These are phyloP conservation scores for Drosophila ogumai DNA, from an alignment of 1,140 invertebrate species.

Conservation along the genomic window DNA sequence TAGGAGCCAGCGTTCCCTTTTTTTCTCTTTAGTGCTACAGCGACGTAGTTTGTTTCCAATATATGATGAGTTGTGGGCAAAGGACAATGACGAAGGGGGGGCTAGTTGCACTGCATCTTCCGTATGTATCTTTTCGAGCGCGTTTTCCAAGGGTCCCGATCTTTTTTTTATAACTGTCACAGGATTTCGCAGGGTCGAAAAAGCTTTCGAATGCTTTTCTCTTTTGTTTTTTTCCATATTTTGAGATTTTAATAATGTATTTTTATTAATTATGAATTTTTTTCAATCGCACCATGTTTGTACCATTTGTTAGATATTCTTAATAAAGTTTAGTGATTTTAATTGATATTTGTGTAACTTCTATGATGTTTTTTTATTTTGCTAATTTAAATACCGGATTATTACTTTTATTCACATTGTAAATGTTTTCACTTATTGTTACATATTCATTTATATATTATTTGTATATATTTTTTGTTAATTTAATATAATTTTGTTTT, in stretches of 20 bases:
- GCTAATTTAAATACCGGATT: neutral
- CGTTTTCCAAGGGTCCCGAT: slow-evolving; percentile 60
- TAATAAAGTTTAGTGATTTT: neutral
- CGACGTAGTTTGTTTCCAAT: slow-evolving; percentile 36
- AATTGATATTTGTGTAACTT: neutral
- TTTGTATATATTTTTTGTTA: neutral
- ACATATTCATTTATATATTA: neutral
- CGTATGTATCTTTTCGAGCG: slow-evolving; percentile 42
- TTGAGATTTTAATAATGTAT: neutral
- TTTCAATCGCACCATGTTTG: neutral
- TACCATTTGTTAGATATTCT: neutral
- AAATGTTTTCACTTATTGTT: neutral
- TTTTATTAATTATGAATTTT: neutral
- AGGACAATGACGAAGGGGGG: neutral
- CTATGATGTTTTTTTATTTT: neutral
- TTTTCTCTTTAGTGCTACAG: slow-evolving; percentile 63
- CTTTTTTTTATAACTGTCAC: slow-evolving; percentile 62
- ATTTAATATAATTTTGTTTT: neutral
- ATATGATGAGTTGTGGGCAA: neutral
- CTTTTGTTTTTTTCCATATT: slow-evolving; percentile 38
- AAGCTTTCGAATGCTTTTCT: neutral
- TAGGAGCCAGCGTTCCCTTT: slow-evolving; percentile 92
- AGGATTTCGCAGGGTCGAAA: slow-evolving; percentile 48
- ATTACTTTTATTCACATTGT: neutral
- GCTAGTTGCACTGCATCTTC: neutral